Conservation (phyloP, 2,797 vertebrate species). For the Cichlasoma orientale region DNA sequence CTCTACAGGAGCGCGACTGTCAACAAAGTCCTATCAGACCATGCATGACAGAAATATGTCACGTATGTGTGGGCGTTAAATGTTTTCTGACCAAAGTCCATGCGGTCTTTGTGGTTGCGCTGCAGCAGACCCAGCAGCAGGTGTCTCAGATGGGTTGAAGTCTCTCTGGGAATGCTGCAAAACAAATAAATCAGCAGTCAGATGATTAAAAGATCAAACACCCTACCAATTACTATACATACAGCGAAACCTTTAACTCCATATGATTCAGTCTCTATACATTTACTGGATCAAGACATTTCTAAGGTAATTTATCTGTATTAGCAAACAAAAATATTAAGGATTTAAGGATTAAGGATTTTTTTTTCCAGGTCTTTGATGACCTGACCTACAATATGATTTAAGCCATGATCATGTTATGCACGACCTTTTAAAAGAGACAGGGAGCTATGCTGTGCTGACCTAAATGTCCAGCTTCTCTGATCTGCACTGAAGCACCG, state of each 20-base stretch:
- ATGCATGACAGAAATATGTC: background rate
- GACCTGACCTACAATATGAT: background rate
- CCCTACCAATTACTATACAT: background rate
- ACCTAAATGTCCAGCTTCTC: background rate
- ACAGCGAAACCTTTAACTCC: background rate
- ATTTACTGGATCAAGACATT: background rate
- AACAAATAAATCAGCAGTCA: slow-evolving; percentile 16
- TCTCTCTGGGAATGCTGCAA: slow-evolving; percentile 95
- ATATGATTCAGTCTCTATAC: background rate
- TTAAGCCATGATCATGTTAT: too few relatives aligned
- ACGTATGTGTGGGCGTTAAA: background rate
- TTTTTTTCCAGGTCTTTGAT: background rate
- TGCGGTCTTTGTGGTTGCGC: slow-evolving; percentile 93
- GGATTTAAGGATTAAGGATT: background rate
- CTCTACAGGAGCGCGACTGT: background rate
- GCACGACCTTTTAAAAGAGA: too few relatives aligned
- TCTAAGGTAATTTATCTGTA: background rate
- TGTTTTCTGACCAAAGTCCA: slow-evolving; percentile 91
- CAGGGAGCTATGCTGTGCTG: too few relatives aligned
- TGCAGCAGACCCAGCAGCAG: slow-evolving; percentile 91
- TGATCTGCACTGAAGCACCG: background rate
- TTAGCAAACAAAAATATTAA: background rate
- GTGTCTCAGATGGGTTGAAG: slow-evolving; percentile 90
- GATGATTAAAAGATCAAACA: background rate
- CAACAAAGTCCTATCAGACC: background rate